These are phyloP conservation scores for Malthinus flaveolus DNA, from an alignment of 2,888 invertebrate species.

Conservation along the genomic window DNA sequence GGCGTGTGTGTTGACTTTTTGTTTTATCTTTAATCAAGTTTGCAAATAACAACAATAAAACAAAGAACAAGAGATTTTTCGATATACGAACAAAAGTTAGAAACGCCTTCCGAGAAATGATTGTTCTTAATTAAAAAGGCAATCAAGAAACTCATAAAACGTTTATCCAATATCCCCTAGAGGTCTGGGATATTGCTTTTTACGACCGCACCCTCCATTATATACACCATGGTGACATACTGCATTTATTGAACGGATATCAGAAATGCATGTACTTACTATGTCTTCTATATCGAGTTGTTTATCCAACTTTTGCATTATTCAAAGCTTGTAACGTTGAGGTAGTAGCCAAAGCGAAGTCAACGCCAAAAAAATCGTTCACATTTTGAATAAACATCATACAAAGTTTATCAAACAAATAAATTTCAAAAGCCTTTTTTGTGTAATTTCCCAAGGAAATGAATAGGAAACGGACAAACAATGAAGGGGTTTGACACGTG, in stretches of 20 bases:
- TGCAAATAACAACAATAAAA: no score
- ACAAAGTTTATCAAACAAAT: neutral
- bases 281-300: conserved; percentile 6
- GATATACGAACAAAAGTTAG: conserved; percentile 13
- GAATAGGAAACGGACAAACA: conserved; percentile 29
- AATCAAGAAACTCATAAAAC: conserved; percentile 27
- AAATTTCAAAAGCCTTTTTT: neutral
- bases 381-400: no score
- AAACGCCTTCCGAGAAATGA: conserved; percentile 19
- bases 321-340: no score
- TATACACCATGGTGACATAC: conserved; percentile 22
- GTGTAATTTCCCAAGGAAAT: conserved; percentile 15
- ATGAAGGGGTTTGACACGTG: conserved; percentile 31
- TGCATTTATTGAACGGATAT: conserved; percentile 29
- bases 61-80: neutral
- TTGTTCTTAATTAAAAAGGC: conserved; percentile 29
- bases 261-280: conserved; percentile 24
- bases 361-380: no score
- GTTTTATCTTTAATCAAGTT: no score
- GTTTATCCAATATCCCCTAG: conserved; percentile 27
- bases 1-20: no score
- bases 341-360: no score
- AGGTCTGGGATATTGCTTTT: conserved; percentile 25
- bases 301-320: conserved; percentile 11
- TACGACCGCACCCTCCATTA: conserved; percentile 22